Evolutionary conservation across 2,113 vertebrate species (phyloP).

Genomic region (Ciconia stormi): DNA sequence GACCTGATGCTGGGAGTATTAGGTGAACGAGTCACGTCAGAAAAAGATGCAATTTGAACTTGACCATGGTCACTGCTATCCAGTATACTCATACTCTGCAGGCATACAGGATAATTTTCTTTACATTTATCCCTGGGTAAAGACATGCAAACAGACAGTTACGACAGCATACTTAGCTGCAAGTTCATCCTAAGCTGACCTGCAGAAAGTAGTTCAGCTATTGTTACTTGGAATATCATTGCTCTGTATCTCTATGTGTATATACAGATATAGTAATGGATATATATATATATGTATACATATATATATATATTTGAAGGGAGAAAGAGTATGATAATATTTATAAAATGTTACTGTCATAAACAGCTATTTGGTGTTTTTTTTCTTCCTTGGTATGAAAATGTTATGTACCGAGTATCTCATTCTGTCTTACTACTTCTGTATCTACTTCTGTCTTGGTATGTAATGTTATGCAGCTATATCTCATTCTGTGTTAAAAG

Average conservation of each 20-base stretch:
- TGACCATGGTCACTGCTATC: neutral
- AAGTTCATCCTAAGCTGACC: neutral
- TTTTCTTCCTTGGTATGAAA: neutral
- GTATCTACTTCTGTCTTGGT: too few species aligned
- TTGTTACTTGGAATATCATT: neutral
- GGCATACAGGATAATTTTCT: neutral
- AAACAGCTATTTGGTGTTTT: neutral
- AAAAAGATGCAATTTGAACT: neutral
- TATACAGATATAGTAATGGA: neutral
- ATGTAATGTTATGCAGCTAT: neutral
- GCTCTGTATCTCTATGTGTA: neutral
- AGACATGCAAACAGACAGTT: neutral
- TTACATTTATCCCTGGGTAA: neutral
- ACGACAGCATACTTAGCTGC: neutral
- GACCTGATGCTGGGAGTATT: neutral
- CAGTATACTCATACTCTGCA: neutral
- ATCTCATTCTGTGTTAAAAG: neutral
- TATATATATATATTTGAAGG: neutral
- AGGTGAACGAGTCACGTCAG: neutral
- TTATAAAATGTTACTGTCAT: neutral
- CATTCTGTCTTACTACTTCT: neutral
- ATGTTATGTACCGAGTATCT: neutral
- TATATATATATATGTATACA: neutral
- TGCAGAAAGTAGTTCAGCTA: neutral
- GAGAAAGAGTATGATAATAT: neutral